Evolutionary conservation across 2,888 invertebrate species (phyloP).

Genomic region (Cheilosia vernalis): DNA sequence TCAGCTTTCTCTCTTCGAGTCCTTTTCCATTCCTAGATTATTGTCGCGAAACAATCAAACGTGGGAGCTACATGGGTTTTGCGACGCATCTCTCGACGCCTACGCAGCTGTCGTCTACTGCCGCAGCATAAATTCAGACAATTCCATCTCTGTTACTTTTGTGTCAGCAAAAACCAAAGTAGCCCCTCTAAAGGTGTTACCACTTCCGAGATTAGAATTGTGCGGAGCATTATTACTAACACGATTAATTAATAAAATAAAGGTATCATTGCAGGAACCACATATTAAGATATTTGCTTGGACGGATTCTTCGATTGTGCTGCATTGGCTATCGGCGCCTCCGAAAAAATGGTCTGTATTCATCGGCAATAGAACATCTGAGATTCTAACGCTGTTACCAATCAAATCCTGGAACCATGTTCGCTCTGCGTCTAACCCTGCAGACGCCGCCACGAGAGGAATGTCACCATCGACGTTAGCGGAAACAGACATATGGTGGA

Average conservation of each 20-base stretch:
- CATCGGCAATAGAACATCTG: slow-evolving; percentile 40
- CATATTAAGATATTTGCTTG: slow-evolving; percentile 16
- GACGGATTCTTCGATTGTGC: slow-evolving; percentile 40
- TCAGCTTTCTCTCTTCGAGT: slow-evolving; percentile 14
- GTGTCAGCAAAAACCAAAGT: too few relatives aligned
- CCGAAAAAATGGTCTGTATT: slow-evolving; percentile 54
- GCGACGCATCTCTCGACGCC: slow-evolving; percentile 42
- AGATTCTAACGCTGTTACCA: slow-evolving; percentile 19
- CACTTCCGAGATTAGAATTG: slow-evolving; percentile 15
- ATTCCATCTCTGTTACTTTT: background rate
- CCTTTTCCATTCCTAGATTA: slow-evolving; percentile 11
- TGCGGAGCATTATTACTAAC: slow-evolving; percentile 38
- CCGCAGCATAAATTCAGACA: slow-evolving; percentile 12
- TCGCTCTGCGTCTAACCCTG: slow-evolving; percentile 33
- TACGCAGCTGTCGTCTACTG: slow-evolving; percentile 39
- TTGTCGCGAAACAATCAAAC: slow-evolving; percentile 3
- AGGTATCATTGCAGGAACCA: slow-evolving; percentile 17
- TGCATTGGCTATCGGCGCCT: slow-evolving; percentile 44
- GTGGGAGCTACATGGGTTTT: slow-evolving; percentile 33
- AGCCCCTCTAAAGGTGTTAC: too few relatives aligned
- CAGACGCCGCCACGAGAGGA: slow-evolving; percentile 32
- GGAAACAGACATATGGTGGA: too few relatives aligned
- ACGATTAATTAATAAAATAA: slow-evolving; percentile 31
- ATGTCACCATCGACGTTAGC: too few relatives aligned
- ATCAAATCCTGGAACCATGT: slow-evolving; percentile 36